Percentiles rank a stretch among this genome's conserved stretches.
Conservation (phyloP, 2,888 invertebrate genomes). For the Cloeon dipterum region DNA sequence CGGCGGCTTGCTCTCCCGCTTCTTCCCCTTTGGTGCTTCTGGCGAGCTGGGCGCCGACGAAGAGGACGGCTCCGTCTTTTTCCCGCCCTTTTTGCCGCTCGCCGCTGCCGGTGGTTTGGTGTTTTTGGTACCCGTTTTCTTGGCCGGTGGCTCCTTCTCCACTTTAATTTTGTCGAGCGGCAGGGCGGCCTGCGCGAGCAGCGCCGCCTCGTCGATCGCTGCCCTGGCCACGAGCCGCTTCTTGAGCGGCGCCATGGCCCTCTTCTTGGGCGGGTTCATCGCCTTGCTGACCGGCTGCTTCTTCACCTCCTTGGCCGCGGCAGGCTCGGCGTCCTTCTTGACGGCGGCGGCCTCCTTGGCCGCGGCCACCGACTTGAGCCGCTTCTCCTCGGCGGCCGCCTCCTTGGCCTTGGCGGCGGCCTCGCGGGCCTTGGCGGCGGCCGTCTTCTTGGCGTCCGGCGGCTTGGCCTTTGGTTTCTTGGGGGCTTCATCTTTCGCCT, state of each 20-base stretch:
- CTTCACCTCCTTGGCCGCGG: slow-evolving; percentile 1
- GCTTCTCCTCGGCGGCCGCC: no score
- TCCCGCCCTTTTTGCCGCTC: background rate
- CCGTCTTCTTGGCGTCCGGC: no score
- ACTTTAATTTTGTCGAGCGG: background rate
- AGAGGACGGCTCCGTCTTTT: background rate
- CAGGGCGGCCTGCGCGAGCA: background rate
- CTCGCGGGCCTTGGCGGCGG: no score
- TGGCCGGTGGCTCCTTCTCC: background rate
- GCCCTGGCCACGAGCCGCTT: background rate
- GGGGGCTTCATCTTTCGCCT: no score
- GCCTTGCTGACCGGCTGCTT: slow-evolving; percentile 6
- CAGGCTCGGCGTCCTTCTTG: slow-evolving; percentile 5
- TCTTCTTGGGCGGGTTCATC: slow-evolving; percentile 7
- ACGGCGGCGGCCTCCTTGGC: no score
- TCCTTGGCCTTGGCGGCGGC: no score
- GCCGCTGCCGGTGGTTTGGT: background rate
- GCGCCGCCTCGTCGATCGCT: background rate
- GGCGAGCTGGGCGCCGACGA: background rate
- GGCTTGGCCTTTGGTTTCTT: no score
- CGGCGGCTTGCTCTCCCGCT: background rate
- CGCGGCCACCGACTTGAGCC: no score
- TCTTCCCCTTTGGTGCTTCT: background rate
- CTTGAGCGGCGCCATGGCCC: background rate
- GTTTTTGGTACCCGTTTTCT: background rate